Evolutionary conservation across 1,140 invertebrate species (phyloP).

Genomic region (Paraescarpia echinospica): DNA sequence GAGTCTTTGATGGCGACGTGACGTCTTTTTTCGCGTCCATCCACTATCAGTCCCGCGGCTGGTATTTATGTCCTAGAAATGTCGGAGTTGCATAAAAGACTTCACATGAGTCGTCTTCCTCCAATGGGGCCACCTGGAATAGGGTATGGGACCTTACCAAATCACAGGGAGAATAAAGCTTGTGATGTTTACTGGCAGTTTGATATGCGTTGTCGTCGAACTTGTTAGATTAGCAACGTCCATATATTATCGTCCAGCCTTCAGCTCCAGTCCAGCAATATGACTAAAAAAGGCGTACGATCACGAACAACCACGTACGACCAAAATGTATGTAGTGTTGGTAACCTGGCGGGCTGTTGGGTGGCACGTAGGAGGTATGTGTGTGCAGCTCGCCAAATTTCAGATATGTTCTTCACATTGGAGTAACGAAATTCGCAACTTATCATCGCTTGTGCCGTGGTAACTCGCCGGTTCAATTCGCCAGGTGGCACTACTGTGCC

Average conservation of each 20-base stretch:
- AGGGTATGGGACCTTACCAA: not conserved
- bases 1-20: not conserved
- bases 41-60: not conserved
- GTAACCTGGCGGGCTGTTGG: no score
- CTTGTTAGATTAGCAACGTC: not conserved
- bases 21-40: not conserved
- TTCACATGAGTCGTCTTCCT: slow-evolving; percentile 13
- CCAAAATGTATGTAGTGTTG: no score
- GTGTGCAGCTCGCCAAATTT: no score
- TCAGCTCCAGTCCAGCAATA: no score
- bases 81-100: slow-evolving; percentile 21
- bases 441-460: no score
- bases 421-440: no score
- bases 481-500: no score
- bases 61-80: not conserved
- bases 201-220: not conserved
- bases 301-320: no score
- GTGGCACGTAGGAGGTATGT: no score
- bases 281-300: no score
- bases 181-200: not conserved
- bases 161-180: not conserved
- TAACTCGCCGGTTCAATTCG: no score
- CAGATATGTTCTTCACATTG: no score
- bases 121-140: not conserved
- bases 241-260: not conserved